A percentile compares a stretch with the other conserved stretches of the same genome.
phyloP scores from a whole-genome alignment of 2,888 invertebrate species.

The Magallana nippona region DNA sequence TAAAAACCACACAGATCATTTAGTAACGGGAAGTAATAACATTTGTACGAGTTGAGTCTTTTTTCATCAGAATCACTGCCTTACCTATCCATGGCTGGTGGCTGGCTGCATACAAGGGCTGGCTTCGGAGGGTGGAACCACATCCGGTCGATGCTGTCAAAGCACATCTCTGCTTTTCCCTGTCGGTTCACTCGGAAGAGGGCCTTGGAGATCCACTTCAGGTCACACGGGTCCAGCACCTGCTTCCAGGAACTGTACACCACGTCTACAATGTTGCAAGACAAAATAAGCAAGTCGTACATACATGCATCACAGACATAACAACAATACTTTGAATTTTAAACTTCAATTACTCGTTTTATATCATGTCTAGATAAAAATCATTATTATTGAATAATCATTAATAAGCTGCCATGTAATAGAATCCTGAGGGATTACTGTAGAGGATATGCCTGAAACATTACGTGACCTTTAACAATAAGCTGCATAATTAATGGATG shows the following conservation, averaged over 20 bases:
- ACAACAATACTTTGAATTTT: too few relatives aligned
- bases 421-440: constrained; percentile 40
- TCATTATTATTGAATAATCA: too few relatives aligned
- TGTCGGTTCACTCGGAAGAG: constrained; percentile 14
- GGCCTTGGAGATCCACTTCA: neutral
- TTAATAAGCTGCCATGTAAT: too few relatives aligned
- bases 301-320: too few relatives aligned
- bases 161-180: constrained; percentile 28
- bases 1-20: neutral
- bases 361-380: too few relatives aligned
- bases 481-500: too few relatives aligned
- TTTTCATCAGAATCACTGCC: neutral
- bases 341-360: too few relatives aligned
- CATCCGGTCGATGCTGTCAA: constrained; percentile 18
- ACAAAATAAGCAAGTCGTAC: neutral
- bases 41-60: neutral
- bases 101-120: neutral
- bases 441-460: too few relatives aligned
- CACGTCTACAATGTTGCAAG: neutral
- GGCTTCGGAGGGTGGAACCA: constrained; percentile 9
- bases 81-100: neutral
- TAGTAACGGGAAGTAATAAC: neutral
- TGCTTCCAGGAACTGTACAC: too few relatives aligned
- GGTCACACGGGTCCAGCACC: too few relatives aligned
- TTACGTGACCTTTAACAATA: too few relatives aligned